Percentiles rank a stretch among this genome's conserved stretches.
Evolutionary conservation across 1,140 invertebrate species (phyloP).

Genomic region (Cydia splendana): DNA sequence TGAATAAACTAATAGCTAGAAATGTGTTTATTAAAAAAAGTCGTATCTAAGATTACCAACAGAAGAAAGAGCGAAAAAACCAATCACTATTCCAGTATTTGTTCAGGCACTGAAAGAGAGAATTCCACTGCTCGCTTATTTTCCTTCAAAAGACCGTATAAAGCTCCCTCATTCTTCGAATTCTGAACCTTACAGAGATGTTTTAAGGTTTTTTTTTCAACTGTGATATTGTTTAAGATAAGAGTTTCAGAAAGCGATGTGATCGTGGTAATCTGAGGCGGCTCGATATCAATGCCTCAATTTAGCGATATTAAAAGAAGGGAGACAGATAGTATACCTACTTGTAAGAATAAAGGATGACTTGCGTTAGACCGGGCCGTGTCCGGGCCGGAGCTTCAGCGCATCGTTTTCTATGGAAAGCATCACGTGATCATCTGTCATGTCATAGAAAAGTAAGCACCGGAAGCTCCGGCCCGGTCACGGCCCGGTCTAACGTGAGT

Average conservation of each 20-base stretch:
- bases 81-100: conserved; percentile 4
- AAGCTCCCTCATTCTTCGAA: neutral
- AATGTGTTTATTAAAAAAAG: no score
- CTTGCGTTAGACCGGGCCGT: no score
- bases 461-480: no score
- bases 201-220: neutral
- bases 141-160: neutral
- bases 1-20: no score
- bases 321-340: conserved; percentile 3
- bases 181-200: neutral
- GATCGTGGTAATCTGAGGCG: neutral
- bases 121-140: neutral
- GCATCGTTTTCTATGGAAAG: no score
- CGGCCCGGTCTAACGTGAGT: no score
- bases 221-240: neutral
- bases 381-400: no score
- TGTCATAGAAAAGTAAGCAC: no score
- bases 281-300: conserved; percentile 7
- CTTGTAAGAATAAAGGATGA: neutral
- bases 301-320: conserved; percentile 3
- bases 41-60: no score
- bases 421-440: no score
- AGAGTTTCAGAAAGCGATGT: neutral
- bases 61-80: conserved; percentile 7
- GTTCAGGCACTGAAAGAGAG: neutral